Conservation (phyloP, 1,140 invertebrate genomes). For the Drosophila trapezifrons region DNA sequence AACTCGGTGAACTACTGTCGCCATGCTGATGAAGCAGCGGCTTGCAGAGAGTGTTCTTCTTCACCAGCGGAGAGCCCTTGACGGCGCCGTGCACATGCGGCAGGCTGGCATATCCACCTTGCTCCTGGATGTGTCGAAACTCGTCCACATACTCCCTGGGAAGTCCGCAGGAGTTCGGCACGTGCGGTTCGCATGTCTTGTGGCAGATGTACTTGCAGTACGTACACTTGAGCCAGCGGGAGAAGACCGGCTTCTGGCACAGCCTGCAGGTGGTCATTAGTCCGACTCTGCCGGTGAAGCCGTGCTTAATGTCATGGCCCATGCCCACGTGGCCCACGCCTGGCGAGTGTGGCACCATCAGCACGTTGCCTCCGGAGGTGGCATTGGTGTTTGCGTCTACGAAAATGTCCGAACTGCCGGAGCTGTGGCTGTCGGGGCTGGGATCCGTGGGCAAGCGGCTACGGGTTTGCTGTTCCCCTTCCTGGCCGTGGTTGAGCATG, state of each 20-base stretch:
- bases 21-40: constrained; percentile 84
- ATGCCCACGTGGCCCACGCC: constrained; percentile 90
- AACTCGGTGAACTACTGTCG: constrained; percentile 96
- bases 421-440: constrained; percentile 85
- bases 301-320: constrained; percentile 96
- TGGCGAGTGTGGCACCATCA: constrained; percentile 91
- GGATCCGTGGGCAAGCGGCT: constrained; percentile 90
- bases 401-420: constrained; percentile 85
- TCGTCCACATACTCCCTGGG: constrained; percentile 92
- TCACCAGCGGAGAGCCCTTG: constrained; percentile 84
- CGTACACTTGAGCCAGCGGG: constrained; percentile 93
- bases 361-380: constrained; percentile 72
- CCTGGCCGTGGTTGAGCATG: constrained; percentile 45
- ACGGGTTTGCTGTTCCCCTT: constrained; percentile 78
- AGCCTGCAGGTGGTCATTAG: constrained; percentile 95
- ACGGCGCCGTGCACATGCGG: constrained; percentile 40
- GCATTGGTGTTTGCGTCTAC: constrained; percentile 79
- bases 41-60: constrained; percentile 51
- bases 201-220: constrained; percentile 97
- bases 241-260: constrained; percentile 96
- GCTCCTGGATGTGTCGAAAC: constrained; percentile 87
- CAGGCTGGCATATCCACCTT: constrained; percentile 84
- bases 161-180: constrained; percentile 95
- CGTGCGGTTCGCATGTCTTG: constrained; percentile 94
- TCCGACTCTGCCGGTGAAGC: constrained; percentile 92